Conservation (phyloP, 1,140 invertebrate species). For the Proales similis region DNA sequence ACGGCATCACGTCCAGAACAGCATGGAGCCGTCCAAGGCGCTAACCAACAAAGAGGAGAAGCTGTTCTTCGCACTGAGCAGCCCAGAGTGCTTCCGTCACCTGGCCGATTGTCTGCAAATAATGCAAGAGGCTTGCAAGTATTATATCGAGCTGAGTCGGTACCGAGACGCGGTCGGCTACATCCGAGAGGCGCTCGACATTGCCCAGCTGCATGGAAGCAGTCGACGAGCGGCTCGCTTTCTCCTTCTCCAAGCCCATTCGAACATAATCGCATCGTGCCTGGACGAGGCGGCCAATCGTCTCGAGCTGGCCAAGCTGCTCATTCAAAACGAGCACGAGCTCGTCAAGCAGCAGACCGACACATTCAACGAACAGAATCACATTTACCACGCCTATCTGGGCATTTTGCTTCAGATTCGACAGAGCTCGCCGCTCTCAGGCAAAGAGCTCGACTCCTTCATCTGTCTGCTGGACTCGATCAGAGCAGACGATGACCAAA, state of each 20-base stretch:
- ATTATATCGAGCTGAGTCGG: slow-evolving; percentile 28
- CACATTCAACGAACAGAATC: slow-evolving; percentile 1
- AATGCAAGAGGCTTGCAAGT: neutral
- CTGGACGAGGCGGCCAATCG: slow-evolving; percentile 3
- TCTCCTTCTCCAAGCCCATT: slow-evolving; percentile 18
- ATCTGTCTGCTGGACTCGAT: neutral
- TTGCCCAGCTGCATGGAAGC: slow-evolving; percentile 8
- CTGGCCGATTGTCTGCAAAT: slow-evolving; percentile 21
- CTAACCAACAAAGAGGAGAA: neutral
- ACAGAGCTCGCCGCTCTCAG: neutral
- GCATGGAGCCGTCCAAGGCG: slow-evolving; percentile 25
- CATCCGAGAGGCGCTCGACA: slow-evolving; percentile 11
- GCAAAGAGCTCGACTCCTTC: neutral
- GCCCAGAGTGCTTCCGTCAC: slow-evolving; percentile 16
- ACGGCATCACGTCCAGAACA: slow-evolving; percentile 21
- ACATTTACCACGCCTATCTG: neutral
- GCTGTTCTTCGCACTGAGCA: neutral
- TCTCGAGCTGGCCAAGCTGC: slow-evolving; percentile 7
- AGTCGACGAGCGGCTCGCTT: neutral
- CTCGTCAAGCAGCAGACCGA: neutral
- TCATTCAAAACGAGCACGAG: slow-evolving; percentile 9
- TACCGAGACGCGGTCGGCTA: slow-evolving; percentile 26
- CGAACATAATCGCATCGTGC: slow-evolving; percentile 21
- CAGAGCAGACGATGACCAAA: neutral
- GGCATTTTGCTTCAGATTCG: slow-evolving; percentile 4